Conservation (phyloP, 2,113 vertebrate species). For the Ranitomeya imitator region DNA sequence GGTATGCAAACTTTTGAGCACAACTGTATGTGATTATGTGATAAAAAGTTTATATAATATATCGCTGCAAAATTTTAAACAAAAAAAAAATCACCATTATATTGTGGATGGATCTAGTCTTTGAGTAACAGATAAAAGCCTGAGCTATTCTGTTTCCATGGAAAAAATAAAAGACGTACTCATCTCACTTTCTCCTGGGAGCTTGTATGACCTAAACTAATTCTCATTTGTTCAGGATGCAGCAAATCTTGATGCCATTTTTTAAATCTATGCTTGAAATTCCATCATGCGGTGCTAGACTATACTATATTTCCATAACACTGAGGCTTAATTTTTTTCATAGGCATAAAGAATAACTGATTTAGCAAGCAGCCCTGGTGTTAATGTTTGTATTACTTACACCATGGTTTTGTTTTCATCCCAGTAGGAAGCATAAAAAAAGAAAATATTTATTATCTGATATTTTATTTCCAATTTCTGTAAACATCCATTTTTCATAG, state of each 20-base stretch:
- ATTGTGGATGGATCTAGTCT: too few relatives aligned
- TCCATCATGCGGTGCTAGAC: neutral
- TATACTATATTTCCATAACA: conserved; percentile 5
- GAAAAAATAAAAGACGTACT: too few relatives aligned
- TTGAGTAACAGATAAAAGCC: too few relatives aligned
- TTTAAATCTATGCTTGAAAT: neutral
- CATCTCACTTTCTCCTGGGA: too few relatives aligned
- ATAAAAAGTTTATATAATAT: too few relatives aligned
- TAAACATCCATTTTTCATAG: neutral
- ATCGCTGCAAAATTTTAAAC: too few relatives aligned
- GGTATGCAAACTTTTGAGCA: too few relatives aligned
- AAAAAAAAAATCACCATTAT: too few relatives aligned
- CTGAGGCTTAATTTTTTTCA: neutral
- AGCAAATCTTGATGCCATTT: neutral
- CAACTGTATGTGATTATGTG: too few relatives aligned
- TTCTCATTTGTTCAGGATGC: neutral
- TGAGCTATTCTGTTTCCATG: too few relatives aligned
- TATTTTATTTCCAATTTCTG: neutral
- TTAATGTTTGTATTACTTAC: conserved; percentile 18
- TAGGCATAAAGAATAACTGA: neutral
- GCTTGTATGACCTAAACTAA: too few relatives aligned
- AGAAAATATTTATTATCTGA: conserved; percentile 14
- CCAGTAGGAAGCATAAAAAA: conserved; percentile 5
- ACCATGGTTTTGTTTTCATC: neutral
- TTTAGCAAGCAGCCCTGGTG: neutral